phyloP scores from a whole-genome alignment of 2,888 invertebrate species.

The Coenonympha glycerion region DNA sequence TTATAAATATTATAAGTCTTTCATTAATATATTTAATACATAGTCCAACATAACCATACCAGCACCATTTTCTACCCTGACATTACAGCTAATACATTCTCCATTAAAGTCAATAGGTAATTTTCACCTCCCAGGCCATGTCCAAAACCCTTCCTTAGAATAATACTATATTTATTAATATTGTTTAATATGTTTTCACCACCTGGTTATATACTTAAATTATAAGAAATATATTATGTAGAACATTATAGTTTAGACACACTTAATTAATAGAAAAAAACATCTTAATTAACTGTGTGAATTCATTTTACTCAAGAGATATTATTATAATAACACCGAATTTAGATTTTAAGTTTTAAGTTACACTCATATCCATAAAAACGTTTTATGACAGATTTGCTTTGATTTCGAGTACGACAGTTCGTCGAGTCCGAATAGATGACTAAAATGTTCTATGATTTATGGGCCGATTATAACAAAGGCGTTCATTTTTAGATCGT shows the following conservation, averaged over 20 bases:
- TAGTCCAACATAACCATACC: constrained; percentile 25
- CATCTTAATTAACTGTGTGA: neutral
- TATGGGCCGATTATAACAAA: too few species aligned
- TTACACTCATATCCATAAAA: too few species aligned
- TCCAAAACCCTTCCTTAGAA: constrained; percentile 4
- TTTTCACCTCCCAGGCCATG: constrained; percentile 6
- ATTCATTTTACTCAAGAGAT: too few species aligned
- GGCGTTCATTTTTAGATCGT: too few species aligned
- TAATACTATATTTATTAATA: neutral
- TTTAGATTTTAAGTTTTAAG: too few species aligned
- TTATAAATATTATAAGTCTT: neutral
- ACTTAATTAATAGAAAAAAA: constrained; percentile 7
- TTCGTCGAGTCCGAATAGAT: too few species aligned
- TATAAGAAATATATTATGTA: neutral
- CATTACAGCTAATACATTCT: constrained; percentile 13
- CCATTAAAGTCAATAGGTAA: neutral
- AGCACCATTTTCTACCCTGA: constrained; percentile 60
- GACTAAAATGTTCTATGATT: too few species aligned
- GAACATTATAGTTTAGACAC: constrained; percentile 8
- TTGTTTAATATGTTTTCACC: neutral
- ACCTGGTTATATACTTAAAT: neutral
- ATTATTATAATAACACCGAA: too few species aligned
- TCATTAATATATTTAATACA: constrained; percentile 1
- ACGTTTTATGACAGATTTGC: too few species aligned
- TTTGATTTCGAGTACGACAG: too few species aligned